These are phyloP conservation scores for Sarcoramphus papa DNA, from an alignment of 2,797 vertebrate genomes.

Conservation along the genomic window DNA sequence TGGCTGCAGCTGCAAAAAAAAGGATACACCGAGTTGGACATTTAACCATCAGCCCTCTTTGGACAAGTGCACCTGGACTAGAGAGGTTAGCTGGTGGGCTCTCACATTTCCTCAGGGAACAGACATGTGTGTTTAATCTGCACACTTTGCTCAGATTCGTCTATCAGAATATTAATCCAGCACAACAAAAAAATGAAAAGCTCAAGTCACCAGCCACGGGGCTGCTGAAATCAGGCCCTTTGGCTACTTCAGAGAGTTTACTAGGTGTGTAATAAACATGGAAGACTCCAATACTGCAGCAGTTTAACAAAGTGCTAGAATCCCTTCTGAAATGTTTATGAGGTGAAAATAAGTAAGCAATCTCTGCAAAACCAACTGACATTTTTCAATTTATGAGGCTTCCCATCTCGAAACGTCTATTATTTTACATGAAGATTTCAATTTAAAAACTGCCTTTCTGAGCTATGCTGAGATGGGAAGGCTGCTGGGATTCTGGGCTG, in stretches of 20 bases:
- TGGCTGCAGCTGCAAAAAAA: background rate
- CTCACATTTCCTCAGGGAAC: background rate
- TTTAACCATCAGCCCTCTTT: background rate
- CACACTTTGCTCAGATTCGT: background rate
- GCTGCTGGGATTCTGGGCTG: background rate
- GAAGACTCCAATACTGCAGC: background rate
- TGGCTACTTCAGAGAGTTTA: background rate
- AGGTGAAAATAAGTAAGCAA: constrained; percentile 28
- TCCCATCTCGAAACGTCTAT: background rate
- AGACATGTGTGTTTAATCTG: background rate
- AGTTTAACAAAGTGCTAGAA: constrained; percentile 18
- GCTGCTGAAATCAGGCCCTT: background rate
- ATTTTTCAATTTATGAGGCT: background rate
- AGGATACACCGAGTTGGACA: fast-evolving
- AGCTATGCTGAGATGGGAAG: background rate
- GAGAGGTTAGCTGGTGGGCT: background rate
- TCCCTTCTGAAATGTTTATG: constrained; percentile 15
- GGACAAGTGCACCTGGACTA: background rate
- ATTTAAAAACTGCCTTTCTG: background rate
- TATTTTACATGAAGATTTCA: background rate
- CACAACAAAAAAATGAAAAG: background rate
- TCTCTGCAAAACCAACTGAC: background rate
- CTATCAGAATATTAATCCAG: background rate
- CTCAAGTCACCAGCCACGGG: background rate
- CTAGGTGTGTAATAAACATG: background rate